Evolutionary conservation across 2,113 vertebrate species (phyloP).

Genomic region (Cyanistes caeruleus): DNA sequence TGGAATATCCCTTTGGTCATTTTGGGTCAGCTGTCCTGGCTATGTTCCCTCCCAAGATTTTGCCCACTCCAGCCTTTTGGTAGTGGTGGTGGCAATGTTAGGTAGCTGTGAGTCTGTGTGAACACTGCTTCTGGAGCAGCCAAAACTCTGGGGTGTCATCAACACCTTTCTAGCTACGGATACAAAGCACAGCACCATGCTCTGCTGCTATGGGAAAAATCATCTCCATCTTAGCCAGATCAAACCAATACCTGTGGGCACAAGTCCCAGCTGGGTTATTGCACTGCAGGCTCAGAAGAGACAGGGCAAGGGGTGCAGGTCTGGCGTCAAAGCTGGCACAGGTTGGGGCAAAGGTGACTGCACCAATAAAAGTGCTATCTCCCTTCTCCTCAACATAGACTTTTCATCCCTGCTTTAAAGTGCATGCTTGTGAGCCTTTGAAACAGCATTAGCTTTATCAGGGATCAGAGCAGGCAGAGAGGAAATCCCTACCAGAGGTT

Average conservation of each 20-base stretch:
- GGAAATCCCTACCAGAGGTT: not conserved
- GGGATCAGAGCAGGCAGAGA: not conserved
- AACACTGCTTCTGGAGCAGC: not conserved
- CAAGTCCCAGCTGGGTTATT: not conserved
- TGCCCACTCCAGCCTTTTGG: not conserved
- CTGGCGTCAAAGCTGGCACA: rapidly evolving
- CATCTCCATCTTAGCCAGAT: not conserved
- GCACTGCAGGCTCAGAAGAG: not conserved
- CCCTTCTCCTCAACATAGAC: not conserved
- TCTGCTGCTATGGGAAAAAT: not conserved
- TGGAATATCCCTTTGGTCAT: not conserved
- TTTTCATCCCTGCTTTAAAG: not conserved
- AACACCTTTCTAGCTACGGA: not conserved
- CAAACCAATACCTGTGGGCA: not conserved
- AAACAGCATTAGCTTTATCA: not conserved
- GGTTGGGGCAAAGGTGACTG: not conserved
- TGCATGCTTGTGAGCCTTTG: not conserved
- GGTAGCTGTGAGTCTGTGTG: not conserved
- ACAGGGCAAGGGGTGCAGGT: not conserved
- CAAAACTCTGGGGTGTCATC: not conserved
- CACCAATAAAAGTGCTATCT: not conserved
- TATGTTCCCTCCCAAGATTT: not conserved
- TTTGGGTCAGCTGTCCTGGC: not conserved
- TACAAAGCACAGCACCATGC: not conserved
- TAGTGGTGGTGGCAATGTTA: not conserved